phyloP scores from a whole-genome alignment of 2,113 vertebrate species.

The Zootoca vivipara region DNA sequence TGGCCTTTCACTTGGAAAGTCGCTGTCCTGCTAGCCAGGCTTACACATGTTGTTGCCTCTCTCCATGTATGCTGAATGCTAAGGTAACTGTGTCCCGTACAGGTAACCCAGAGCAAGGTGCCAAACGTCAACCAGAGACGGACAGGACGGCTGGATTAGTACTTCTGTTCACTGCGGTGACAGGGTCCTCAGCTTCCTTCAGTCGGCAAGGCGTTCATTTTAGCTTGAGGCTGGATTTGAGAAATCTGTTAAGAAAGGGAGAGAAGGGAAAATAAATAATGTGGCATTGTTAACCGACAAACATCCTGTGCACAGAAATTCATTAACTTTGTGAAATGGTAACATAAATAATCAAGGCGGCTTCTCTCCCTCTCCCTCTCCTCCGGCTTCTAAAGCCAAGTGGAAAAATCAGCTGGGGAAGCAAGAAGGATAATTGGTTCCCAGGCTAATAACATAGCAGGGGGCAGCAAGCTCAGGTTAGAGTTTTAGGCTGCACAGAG shows the following conservation, averaged over 20 bases:
- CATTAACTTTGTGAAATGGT: background rate
- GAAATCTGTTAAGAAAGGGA: slow-evolving; percentile 56
- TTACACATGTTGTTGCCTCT: slow-evolving; percentile 76
- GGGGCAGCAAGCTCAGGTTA: background rate
- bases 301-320: slow-evolving; percentile 12
- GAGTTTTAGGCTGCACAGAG: background rate
- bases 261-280: slow-evolving; percentile 57
- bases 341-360: background rate
- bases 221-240: slow-evolving; percentile 47
- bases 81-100: slow-evolving; percentile 55
- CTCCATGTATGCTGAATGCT: slow-evolving; percentile 74
- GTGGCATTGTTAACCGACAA: slow-evolving; percentile 32
- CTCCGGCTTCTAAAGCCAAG: background rate
- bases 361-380: background rate
- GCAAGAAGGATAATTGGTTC: background rate
- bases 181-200: slow-evolving; percentile 42
- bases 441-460: background rate
- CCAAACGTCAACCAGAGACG: slow-evolving; percentile 15
- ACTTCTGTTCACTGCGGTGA: slow-evolving; percentile 40
- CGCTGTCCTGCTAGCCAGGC: slow-evolving; percentile 75
- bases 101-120: slow-evolving; percentile 70
- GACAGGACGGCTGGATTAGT: slow-evolving; percentile 10
- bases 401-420: background rate
- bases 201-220: slow-evolving; percentile 52
- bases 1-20: slow-evolving; percentile 73